Conservation (phyloP, 2,888 invertebrate genomes). For the Tachina grossa region DNA sequence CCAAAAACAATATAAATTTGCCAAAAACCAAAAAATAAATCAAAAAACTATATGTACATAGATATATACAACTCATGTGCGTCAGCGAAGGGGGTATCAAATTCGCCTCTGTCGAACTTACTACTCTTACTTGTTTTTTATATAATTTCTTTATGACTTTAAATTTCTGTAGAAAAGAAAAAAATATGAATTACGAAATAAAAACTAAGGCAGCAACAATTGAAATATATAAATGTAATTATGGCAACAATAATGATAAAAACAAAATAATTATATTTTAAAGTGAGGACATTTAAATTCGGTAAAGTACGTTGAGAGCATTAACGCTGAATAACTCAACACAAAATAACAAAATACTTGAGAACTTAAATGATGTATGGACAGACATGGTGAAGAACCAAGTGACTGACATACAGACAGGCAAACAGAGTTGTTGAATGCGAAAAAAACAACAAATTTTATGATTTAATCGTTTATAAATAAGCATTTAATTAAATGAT, state of each 20-base stretch:
- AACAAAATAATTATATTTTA: slow-evolving; percentile 30
- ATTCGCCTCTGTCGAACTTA: no score
- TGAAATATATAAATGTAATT: slow-evolving; percentile 36
- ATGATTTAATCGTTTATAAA: slow-evolving; percentile 40
- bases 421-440: background rate
- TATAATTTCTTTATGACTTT: no score
- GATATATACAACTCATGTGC: no score
- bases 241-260: slow-evolving; percentile 32
- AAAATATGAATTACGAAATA: slow-evolving; percentile 19
- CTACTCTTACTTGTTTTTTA: no score
- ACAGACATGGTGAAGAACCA: slow-evolving; percentile 23
- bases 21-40: no score
- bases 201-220: slow-evolving; percentile 54
- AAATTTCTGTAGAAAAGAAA: slow-evolving; percentile 12
- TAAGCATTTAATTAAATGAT: slow-evolving; percentile 61
- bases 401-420: slow-evolving; percentile 20
- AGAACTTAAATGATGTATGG: slow-evolving; percentile 34
- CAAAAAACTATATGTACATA: no score
- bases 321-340: slow-evolving; percentile 22
- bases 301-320: slow-evolving; percentile 14
- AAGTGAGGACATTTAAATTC: slow-evolving; percentile 55
- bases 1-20: no score
- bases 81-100: no score
- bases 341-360: slow-evolving; percentile 61
- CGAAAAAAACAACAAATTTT: slow-evolving; percentile 24